These are phyloP conservation scores for Hedychridium roseum DNA, from an alignment of 2,888 invertebrate genomes.

Conservation along the genomic window DNA sequence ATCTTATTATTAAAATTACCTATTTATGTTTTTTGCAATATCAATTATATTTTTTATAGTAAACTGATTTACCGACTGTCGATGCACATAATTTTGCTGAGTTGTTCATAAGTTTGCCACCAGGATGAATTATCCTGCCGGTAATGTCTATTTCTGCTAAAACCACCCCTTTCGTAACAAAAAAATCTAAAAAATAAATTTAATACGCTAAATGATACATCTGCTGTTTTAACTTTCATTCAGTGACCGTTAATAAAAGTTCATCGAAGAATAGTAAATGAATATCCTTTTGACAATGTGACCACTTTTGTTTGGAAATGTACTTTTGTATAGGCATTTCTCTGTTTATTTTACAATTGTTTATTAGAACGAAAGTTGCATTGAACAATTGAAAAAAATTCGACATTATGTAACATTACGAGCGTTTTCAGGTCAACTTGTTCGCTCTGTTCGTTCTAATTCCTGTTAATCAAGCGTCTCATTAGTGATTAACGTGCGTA, in stretches of 20 bases:
- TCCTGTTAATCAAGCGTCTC: neutral
- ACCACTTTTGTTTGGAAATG: too few species aligned
- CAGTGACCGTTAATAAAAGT: too few species aligned
- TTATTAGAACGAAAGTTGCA: neutral
- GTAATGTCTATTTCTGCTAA: slow-evolving; percentile 7
- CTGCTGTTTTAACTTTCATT: too few species aligned
- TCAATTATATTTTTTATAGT: too few species aligned
- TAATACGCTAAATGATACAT: too few species aligned
- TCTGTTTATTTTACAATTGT: neutral
- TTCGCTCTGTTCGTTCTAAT: slow-evolving; percentile 9
- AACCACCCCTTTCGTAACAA: neutral
- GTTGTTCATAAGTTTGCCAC: too few species aligned
- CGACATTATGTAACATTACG: neutral
- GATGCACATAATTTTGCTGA: slow-evolving; percentile 15
- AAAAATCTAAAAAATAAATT: too few species aligned
- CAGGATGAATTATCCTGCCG: too few species aligned
- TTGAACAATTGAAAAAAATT: neutral
- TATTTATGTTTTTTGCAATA: too few species aligned
- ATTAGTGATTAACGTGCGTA: slow-evolving; percentile 14
- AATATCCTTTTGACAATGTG: too few species aligned
- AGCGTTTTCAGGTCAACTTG: neutral
- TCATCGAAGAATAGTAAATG: too few species aligned
- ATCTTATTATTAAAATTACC: too few species aligned
- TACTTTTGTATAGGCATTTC: neutral
- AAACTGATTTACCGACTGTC: slow-evolving; percentile 31